Evolutionary conservation across 2,113 vertebrate species (phyloP).

Genomic region (Pituophis catenifer): DNA sequence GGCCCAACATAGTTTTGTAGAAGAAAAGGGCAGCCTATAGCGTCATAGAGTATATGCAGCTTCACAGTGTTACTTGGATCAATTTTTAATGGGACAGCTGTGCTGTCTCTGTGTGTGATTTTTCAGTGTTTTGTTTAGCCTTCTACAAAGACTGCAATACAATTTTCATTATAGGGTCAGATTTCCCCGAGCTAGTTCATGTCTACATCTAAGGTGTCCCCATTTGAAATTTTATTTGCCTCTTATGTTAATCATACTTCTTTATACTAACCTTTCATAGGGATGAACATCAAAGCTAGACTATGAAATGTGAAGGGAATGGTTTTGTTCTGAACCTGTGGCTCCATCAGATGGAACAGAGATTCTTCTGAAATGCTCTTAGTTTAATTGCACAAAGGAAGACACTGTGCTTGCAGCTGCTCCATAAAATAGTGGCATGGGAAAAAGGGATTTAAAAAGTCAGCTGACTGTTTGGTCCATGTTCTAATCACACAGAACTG

Average conservation of each 20-base stretch:
- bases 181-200: background rate
- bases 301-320: background rate
- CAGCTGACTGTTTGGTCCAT: background rate
- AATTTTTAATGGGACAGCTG: constrained; percentile 21
- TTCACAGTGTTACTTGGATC: background rate
- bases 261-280: background rate
- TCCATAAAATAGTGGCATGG: background rate
- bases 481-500: background rate
- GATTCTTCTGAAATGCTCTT: background rate
- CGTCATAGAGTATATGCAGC: background rate
- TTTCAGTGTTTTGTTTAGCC: background rate
- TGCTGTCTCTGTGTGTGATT: background rate
- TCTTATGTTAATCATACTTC: background rate
- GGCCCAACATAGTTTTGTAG: background rate
- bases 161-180: background rate
- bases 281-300: background rate
- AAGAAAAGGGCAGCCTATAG: background rate
- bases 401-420: background rate
- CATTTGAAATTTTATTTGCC: background rate
- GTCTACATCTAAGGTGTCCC: background rate
- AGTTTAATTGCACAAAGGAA: background rate
- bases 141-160: background rate
- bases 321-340: background rate
- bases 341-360: background rate
- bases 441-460: background rate